These are phyloP conservation scores for Aspidapion aeneum DNA, from an alignment of 2,888 invertebrate genomes.

Conservation along the genomic window DNA sequence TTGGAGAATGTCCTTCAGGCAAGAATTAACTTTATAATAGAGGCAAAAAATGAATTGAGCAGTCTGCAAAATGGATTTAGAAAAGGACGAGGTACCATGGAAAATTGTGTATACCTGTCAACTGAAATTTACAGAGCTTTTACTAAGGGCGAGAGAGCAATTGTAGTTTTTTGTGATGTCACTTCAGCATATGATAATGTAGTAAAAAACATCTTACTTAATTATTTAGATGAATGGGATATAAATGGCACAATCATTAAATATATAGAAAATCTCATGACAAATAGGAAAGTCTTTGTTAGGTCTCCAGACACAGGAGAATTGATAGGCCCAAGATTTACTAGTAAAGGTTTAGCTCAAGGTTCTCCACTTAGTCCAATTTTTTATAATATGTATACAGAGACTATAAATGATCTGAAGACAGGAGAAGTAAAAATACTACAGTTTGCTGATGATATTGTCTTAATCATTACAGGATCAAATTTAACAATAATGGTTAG, in stretches of 20 bases:
- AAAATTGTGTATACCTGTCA: background rate
- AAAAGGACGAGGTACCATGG: background rate
- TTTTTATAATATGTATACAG: background rate
- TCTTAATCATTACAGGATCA: background rate
- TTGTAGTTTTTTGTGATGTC: background rate
- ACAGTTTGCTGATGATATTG: background rate
- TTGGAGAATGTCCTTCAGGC: background rate
- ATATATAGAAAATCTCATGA: background rate
- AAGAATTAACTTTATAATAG: background rate
- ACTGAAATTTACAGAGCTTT: background rate
- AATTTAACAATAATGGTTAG: background rate
- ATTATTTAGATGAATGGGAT: background rate
- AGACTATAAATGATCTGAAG: background rate
- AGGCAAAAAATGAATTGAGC: background rate
- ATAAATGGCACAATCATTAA: background rate
- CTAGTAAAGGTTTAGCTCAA: background rate
- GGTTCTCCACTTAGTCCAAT: background rate
- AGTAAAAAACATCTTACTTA: background rate
- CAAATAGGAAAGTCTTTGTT: background rate
- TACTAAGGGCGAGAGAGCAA: background rate
- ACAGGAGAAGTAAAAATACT: background rate
- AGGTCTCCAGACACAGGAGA: background rate
- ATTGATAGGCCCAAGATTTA: background rate
- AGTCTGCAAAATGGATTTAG: background rate
- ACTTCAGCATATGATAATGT: background rate